Base-by-base conservation (phyloP, 2,888 invertebrate genomes). In the Cataglyphis livida region DNA sequence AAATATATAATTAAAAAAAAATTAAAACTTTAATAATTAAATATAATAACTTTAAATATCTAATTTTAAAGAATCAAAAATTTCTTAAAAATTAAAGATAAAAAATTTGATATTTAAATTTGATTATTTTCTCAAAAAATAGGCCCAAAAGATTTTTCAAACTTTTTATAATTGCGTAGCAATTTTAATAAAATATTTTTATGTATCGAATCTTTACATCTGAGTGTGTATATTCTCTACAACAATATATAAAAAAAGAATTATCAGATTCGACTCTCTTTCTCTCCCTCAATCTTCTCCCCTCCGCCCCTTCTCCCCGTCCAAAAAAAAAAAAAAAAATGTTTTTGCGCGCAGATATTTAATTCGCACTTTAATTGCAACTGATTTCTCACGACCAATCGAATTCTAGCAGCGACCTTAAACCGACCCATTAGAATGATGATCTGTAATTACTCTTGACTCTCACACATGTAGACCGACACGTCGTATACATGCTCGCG, bases 401-500 rank as follows among this genome's bases (percentile, higher is more conserved):
- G 57, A 21, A 78, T 68, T 59, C 41, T 81, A 74, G 28, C 76
- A 61, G 62, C 57, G 76, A 85, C 79, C 82, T 82, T 79, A 82
- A 68, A 73, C 35, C 71, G 74, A 81, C 71, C 57, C 68, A 35
- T 32, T 51, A 41, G 54, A 61, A 65, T 71, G 83, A 87, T 84
- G 82, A 73, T 87, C 83, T 65, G 76, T 82, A 74, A 84, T 82
- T 84, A 71, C 62, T 66, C 51, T 48, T 15, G 41, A 1, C 81
- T 81, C 61, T 78, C 57, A 70, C 51, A 78, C 57, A 68, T 32
- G 68, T 15, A 41, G 54, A 51, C 64, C 44, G 75, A 65, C 65
- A 65, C 73, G 21, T 21, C 21, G 64, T 71, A 74, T 71, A 74
- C 54, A 64, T n/a, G 48, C 62, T 32, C 59, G 70, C 70, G 70